Percentiles rank a stretch among this genome's conserved stretches.
These are phyloP conservation scores for Sycobia sp. DNA, from an alignment of 1,140 invertebrate genomes.

Conservation along the genomic window DNA sequence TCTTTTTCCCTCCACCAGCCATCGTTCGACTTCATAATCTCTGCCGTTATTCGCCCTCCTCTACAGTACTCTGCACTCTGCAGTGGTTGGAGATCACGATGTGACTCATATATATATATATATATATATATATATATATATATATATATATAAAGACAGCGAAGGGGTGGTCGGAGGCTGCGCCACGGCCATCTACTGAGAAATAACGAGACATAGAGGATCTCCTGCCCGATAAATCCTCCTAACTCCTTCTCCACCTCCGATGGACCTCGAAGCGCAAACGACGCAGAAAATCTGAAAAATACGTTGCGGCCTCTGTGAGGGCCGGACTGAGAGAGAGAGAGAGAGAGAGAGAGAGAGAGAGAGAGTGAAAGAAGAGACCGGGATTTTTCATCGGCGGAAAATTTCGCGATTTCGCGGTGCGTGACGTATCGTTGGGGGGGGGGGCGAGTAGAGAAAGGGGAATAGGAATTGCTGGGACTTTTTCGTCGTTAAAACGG, in stretches of 20 bases:
- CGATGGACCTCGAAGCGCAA: conserved; percentile 35
- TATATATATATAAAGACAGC: too few species aligned
- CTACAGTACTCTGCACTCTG: background rate
- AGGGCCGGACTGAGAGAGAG: background rate
- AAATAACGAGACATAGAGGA: background rate
- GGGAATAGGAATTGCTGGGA: too few species aligned
- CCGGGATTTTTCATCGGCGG: too few species aligned
- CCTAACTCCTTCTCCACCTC: too few species aligned
- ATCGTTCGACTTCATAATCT: background rate
- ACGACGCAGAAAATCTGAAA: conserved; percentile 40
- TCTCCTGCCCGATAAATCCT: conserved; percentile 12
- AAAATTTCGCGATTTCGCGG: too few species aligned
- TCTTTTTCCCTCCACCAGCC: too few species aligned
- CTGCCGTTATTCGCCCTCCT: background rate
- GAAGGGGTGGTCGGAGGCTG: background rate
- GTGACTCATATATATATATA: too few species aligned
- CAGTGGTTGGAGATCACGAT: too few species aligned
- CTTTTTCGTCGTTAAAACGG: too few species aligned
- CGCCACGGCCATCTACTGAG: background rate
- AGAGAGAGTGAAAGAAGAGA: too few species aligned
- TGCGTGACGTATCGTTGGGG: background rate
- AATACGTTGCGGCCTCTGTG: conserved; percentile 33
- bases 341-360: background rate
- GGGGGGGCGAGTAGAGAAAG: background rate
- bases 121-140: background rate